These are phyloP conservation scores for Crax fasciolata DNA, from an alignment of 2,797 vertebrate species.

Conservation along the genomic window DNA sequence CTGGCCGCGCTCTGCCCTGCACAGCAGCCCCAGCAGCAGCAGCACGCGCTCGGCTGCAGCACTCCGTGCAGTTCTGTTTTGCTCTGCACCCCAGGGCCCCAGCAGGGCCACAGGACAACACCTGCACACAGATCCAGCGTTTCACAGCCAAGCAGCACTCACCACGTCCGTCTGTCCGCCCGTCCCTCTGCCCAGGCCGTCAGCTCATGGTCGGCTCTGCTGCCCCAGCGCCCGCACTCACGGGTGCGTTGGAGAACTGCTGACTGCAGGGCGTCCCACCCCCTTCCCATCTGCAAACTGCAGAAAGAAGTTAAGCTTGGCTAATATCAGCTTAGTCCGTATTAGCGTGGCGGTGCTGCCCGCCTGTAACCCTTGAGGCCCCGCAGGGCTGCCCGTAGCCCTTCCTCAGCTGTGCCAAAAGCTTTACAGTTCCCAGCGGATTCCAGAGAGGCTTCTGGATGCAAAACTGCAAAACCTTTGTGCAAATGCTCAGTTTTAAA, in stretches of 20 bases:
- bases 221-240: neutral
- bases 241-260: constrained; percentile 54
- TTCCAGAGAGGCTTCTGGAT: neutral
- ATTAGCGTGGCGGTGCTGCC: constrained; percentile 34
- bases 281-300: constrained; percentile 62
- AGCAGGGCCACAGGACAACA: neutral
- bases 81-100: neutral
- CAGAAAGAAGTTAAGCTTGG: constrained; percentile 72
- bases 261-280: constrained; percentile 53
- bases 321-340: constrained; percentile 73
- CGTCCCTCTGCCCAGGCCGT: neutral
- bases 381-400: neutral
- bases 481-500: neutral
- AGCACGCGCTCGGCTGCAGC: neutral
- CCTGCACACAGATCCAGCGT: neutral
- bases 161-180: neutral
- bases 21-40: neutral
- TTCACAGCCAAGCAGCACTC: neutral
- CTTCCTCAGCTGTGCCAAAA: neutral
- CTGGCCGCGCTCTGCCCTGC: neutral
- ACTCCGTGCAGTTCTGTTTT: fast-evolving
- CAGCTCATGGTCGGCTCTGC: constrained; percentile 35
- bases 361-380: constrained; percentile 63
- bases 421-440: neutral
- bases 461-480: neutral